Evolutionary conservation across 2,113 vertebrate genomes (phyloP), one percentile per base, ranked within the genome.

Genomic region (Xyrauchen texanus): DNA sequence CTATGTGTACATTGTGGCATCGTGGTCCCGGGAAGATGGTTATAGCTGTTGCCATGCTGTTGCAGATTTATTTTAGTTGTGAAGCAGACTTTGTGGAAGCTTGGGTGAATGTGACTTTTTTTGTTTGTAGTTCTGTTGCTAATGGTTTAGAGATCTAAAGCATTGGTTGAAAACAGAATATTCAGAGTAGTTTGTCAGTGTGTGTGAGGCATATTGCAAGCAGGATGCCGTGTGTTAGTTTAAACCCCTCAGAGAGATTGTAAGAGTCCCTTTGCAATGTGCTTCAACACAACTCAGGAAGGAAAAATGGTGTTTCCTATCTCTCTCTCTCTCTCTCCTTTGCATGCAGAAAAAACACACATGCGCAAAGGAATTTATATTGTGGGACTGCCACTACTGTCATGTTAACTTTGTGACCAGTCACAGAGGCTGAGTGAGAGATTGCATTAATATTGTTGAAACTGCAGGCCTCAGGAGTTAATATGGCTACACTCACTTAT

Each of bases 401-500:
- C 83, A 86, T 81, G 81, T 83, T 80, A 75, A 66, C 66, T 51
- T 62, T 77, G 64, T 69, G 76, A 62, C 68, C 76, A 73, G 79
- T 52, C 66, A 81, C 21, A 77, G 75, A 83, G 83, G 68, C 67
- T 34, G 55, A 79, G 82, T 65, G 85, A 11, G 83, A 15, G 76
- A 67, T 80, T 3, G 8, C 8, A 15, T 7, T 12, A 81, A 84
- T 88, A 84, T 83, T 79, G 81, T 78, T 69, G 61, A 84, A 84
- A 67, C 71, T 58, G 5, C 10, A 12, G 53, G 67, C 57, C 63
- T 58, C 21, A 4, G 68, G 10, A 83, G 82, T 85, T 85, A 68
- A 0, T 47, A 84, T 72, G 84, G 85, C 86, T 85, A 82, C 85
- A 94, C 93, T 95, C 93, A 93, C 93, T 93, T 94, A 91, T 87